Conservation (phyloP, 2,113 vertebrate genomes). For the Pundamilia nyererei region DNA sequence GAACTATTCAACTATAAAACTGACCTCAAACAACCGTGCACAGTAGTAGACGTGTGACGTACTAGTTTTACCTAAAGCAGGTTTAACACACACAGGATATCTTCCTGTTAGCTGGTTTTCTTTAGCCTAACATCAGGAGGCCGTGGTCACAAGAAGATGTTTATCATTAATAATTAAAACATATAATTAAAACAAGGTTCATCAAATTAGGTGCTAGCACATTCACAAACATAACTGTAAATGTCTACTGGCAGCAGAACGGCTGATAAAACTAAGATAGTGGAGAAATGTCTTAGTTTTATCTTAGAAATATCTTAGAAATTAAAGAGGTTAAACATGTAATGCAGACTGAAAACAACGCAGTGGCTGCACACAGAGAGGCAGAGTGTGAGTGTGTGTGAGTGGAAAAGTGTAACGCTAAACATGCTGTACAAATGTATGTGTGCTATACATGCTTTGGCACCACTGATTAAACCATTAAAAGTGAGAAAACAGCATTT, state of each 20-base stretch:
- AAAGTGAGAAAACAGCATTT: neutral
- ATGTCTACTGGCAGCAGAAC: neutral
- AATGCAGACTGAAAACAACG: neutral
- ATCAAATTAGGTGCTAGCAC: neutral
- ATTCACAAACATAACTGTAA: neutral
- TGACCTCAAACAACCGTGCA: neutral
- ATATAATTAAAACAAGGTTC: neutral
- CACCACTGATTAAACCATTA: neutral
- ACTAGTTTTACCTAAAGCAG: too few species aligned
- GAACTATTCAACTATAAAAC: neutral
- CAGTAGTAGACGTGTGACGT: neutral
- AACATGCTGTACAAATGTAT: neutral
- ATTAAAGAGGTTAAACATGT: neutral
- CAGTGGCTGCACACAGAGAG: neutral
- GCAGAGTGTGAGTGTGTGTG: neutral
- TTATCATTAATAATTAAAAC: neutral
- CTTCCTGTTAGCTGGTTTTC: neutral
- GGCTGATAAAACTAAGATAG: neutral
- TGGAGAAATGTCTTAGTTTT: neutral
- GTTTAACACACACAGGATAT: too few species aligned
- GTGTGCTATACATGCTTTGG: neutral
- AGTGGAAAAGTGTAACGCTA: neutral
- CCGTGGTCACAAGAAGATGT: neutral
- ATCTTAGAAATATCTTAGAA: neutral
- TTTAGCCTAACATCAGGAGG: neutral